Percentiles rank a stretch among this genome's conserved stretches.
phyloP scores from a whole-genome alignment of 2,113 vertebrate genomes.

The Stigmatopora nigra region DNA sequence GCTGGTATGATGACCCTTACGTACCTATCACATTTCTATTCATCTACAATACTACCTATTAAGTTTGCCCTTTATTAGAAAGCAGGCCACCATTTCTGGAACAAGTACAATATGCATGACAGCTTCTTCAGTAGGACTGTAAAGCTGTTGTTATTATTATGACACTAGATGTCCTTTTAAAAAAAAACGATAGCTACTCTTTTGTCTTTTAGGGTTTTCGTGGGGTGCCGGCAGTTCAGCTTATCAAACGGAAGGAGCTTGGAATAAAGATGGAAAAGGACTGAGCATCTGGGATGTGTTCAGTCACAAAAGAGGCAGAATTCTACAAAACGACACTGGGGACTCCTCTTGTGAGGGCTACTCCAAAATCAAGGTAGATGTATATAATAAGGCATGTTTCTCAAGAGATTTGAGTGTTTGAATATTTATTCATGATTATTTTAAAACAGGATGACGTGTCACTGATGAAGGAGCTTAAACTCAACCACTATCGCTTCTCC shows the following conservation, averaged over 20 bases:
- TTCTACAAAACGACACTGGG: constrained; percentile 74
- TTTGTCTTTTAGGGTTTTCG: constrained; percentile 75
- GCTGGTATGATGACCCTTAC: constrained; percentile 66
- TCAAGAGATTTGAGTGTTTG: not conserved
- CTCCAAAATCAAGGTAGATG: constrained; percentile 78
- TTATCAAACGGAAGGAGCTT: constrained; percentile 91
- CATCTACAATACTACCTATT: not conserved
- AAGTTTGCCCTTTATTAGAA: not conserved
- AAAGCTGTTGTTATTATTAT: not conserved
- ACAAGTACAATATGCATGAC: too few relatives aligned
- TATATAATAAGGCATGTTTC: not conserved
- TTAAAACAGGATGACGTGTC: constrained; percentile 78
- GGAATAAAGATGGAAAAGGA: constrained; percentile 90
- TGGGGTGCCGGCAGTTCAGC: constrained; percentile 92
- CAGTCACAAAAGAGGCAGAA: constrained; percentile 76
- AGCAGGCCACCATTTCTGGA: not conserved
- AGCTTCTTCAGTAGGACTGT: not conserved
- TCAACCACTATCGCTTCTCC: constrained; percentile 86
- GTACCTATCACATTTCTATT: not conserved
- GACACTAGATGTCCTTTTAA: not conserved
- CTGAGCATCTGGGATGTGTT: constrained; percentile 91
- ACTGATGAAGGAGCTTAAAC: constrained; percentile 79
- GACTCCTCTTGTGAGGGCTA: constrained; percentile 84
- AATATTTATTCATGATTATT: not conserved
- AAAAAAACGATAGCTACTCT: not conserved